Evolutionary conservation across 30 jellyfish, hydroid and myxozoan genomes (phyloP).

Genomic region (Rhopilema esculentum): DNA sequence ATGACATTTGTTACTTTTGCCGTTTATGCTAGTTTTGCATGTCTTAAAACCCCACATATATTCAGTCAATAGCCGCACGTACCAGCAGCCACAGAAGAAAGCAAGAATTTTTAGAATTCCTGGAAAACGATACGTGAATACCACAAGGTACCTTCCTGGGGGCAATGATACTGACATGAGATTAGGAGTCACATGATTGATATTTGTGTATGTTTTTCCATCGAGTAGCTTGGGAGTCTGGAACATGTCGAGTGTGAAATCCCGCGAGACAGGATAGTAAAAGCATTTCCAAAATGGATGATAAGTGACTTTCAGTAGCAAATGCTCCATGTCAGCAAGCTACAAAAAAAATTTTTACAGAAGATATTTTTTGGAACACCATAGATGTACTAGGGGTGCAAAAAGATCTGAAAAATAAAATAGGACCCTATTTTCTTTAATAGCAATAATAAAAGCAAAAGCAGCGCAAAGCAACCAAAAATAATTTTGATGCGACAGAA

Average conservation of each 20-base stretch:
- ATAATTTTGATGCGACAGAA: too few relatives aligned
- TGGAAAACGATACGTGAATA: constrained; percentile 83
- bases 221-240: constrained; percentile 40
- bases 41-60: not conserved
- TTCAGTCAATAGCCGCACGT: not conserved
- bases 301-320: constrained; percentile 89
- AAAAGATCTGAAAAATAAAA: too few relatives aligned
- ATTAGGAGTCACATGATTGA: constrained; percentile 93
- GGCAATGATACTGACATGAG: constrained; percentile 90
- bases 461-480: too few relatives aligned
- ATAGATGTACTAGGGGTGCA: too few relatives aligned
- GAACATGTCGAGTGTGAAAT: constrained; percentile 49
- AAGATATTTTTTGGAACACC: too few relatives aligned
- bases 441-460: too few relatives aligned
- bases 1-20: not conserved
- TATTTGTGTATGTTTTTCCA: constrained; percentile 42
- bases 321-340: constrained; percentile 75
- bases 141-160: constrained; percentile 88
- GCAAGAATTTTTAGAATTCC: constrained; percentile 83
- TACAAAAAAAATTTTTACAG: constrained; percentile 34
- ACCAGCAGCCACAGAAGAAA: constrained; percentile 26
- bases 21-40: not conserved
- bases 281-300: constrained; percentile 96
- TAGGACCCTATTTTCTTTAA: too few relatives aligned
- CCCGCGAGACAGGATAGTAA: constrained; percentile 68